Base-by-base conservation (phyloP, 2,113 vertebrate species). In the Spea multiplicata region DNA sequence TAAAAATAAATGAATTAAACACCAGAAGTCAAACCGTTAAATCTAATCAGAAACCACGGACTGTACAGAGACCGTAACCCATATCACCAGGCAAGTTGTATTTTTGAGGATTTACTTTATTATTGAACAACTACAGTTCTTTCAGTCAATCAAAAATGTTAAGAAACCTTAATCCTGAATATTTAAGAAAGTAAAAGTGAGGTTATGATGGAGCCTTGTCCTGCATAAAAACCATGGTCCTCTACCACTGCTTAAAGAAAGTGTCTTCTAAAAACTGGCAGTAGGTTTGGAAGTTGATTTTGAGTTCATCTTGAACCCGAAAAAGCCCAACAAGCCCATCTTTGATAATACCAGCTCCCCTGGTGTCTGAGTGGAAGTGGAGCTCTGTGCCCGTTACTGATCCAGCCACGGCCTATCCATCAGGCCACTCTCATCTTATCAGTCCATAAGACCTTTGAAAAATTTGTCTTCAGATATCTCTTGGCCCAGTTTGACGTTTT, bases 231-330 rank as follows among this genome's bases (percentile, higher is more conserved):
- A 55, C 13, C 13, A 7, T 13, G 13, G 7, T 55, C 53, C 7
- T 55, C 2, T 7, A 55, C 30, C 30, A 30, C 30, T 30, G 30
- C 30, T 30, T 30, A 30, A 30, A 30, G 30, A 62, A 62, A 62
- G 59, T 62, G 59, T 62, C 59, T 62, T 62, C 59, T 62, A 13
- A 13, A 62, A 62, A 62, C 59, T 62, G 59, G 59, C 59, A 62
- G 59, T 62, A 3, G 8, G 59, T 62, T 62, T 62, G 59, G 59
- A 62, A 62, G 59, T 62, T 62, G 59, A 62, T 62, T 62, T 62
- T 62, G 59, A 62, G 59, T 13, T 3, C 59, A 62, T 62, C 59
- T 62, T 62, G 8, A 62, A 62, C 59, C 6, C 59, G 6, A 62
- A 62, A 62, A 62, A 4, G 6, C 14, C 59, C 59, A 62, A 16